Conservation (phyloP, 2,888 invertebrate genomes). For the Gordius sp. region DNA sequence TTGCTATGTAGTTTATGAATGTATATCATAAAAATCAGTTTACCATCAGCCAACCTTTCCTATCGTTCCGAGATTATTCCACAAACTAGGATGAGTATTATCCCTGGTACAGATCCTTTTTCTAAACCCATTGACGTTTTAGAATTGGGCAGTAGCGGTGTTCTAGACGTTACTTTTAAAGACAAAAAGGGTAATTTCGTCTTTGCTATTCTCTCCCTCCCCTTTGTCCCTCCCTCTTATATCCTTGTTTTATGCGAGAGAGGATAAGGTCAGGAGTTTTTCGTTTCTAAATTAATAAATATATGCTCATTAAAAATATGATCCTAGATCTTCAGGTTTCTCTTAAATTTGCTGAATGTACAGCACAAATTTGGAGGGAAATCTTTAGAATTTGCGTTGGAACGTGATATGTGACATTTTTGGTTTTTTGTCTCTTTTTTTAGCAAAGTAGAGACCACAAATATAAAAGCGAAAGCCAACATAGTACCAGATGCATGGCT, state of each 20-base stretch:
- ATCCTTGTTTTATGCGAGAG: neutral
- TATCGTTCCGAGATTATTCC: constrained; percentile 2
- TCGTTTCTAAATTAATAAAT: no score
- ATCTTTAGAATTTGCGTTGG: no score
- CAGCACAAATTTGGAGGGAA: no score
- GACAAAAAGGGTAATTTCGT: constrained; percentile 9
- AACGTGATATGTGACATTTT: no score
- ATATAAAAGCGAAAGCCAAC: constrained; percentile 10
- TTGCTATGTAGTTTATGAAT: neutral
- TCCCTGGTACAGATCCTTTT: constrained; percentile 9
- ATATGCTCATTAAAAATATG: no score
- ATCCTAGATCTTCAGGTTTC: no score
- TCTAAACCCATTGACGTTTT: neutral
- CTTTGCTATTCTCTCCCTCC: neutral
- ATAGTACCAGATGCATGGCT: constrained; percentile 15
- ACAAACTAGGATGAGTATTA: constrained; percentile 1
- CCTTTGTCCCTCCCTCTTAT: neutral
- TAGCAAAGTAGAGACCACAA: constrained; percentile 1
- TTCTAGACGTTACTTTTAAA: constrained; percentile 4
- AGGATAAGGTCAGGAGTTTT: no score
- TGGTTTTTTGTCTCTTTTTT: neutral
- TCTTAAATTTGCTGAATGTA: no score
- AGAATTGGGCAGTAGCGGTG: constrained; percentile 3
- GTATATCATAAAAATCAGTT: neutral
- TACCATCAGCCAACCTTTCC: neutral